Evolutionary conservation across 1,140 invertebrate genomes (phyloP), one percentile per base, ranked within the genome.

Genomic region (Penaeus indicus): DNA sequence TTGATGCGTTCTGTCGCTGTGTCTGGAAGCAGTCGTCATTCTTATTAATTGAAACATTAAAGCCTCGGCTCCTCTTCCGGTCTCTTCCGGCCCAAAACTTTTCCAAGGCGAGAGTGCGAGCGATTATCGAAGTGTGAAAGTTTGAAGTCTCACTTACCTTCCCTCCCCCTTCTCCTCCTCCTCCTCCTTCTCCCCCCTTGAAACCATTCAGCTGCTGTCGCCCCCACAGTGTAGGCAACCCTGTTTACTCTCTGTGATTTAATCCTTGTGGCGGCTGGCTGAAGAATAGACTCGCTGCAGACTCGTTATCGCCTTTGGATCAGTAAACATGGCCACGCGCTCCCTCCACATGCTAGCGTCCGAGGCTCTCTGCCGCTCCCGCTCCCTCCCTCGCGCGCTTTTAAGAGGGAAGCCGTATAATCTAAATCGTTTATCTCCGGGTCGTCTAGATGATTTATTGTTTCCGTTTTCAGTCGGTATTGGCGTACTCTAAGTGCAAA

Each of bases 271-370:
- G 86, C 79, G 79, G 62, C 79, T 54, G n/a, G 78, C 19, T 42
- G 80, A 82, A 82, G 86, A 88, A 88, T 88, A 75, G 86, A 75
- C 67, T 75, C 47, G 64, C 86, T 69, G 78, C 79, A 64, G 79
- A 82, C 78, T 82, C 67, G 80, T 88, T 88, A 88, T 88, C 86
- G 80, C 86, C 80, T 82, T 80, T 63, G 79, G 79, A 88, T 88
- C 86, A 69, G 86, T 88, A 88, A 88, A 88, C 86, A 88, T 38
- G n/a, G 79, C 54, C 86, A 72, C 85, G 61, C 86, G 77, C 84
- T 77, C 84, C 19, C 84, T 62, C 47, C 78, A 27, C 72, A 54
- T 75, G 84, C 69, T 78, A 85, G 72, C n/a, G 54, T 78, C 69
- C 78, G 69, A 85, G 75, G 61, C 72, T 78, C 61, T 19, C 54